phyloP scores from a whole-genome alignment of 2,888 invertebrate genomes.

The Aphrophora alni region DNA sequence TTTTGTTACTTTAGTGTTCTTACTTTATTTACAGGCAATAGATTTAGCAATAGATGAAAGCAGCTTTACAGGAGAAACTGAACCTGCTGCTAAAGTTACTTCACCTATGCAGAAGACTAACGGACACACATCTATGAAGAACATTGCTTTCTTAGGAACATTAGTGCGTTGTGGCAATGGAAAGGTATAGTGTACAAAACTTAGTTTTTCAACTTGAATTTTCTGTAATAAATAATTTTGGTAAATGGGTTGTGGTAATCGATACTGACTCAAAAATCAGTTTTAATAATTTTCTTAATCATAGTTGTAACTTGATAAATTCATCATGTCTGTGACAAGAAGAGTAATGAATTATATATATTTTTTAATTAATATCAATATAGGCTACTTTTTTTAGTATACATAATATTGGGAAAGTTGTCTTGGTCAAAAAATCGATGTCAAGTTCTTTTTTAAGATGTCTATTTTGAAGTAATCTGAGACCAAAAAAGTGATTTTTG shows the following conservation, averaged over 20 bases:
- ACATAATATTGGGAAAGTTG: too few species aligned
- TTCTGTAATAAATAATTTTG: too few species aligned
- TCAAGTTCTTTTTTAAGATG: too few species aligned
- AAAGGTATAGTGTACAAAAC: slow-evolving; percentile 67
- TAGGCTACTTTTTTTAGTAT: too few species aligned
- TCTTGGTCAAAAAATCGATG: too few species aligned
- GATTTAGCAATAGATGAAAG: slow-evolving; percentile 97
- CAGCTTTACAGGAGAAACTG: slow-evolving; percentile 98
- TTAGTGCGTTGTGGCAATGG: slow-evolving; percentile 95
- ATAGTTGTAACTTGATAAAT: background rate
- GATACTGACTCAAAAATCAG: background rate
- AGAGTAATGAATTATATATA: too few species aligned
- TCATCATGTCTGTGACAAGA: too few species aligned
- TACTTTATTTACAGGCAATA: slow-evolving; percentile 63
- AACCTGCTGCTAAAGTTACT: slow-evolving; percentile 83
- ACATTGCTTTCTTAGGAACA: slow-evolving; percentile 98
- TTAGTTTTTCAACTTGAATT: too few species aligned
- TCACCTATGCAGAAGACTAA: slow-evolving; percentile 70
- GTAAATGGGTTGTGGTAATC: background rate
- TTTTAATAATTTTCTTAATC: background rate
- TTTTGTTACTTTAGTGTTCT: too few species aligned
- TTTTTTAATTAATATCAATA: too few species aligned
- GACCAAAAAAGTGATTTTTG: too few species aligned
- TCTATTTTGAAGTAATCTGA: too few species aligned
- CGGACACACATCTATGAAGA: slow-evolving; percentile 72